Conservation (phyloP, 2,797 vertebrate species). For the Ctenopoma kingsleyae region DNA sequence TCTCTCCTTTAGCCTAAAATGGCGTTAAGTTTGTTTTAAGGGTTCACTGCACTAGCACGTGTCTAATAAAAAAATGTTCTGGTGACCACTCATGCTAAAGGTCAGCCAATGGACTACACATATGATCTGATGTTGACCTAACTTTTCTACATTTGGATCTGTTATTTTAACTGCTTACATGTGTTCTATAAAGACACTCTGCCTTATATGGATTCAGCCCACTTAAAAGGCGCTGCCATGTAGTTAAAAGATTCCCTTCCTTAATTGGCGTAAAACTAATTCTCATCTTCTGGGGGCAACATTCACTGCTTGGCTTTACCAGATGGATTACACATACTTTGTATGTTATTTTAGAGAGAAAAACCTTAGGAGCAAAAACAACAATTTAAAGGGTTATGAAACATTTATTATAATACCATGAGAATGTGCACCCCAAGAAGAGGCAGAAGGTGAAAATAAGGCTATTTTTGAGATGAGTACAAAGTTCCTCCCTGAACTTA, state of each 20-base stretch:
- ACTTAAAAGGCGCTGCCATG: conserved; percentile 22
- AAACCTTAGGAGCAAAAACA: conserved; percentile 11
- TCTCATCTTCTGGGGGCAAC: conserved; percentile 45
- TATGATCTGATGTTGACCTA: background rate
- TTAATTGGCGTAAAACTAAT: conserved; percentile 47
- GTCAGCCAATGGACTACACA: background rate
- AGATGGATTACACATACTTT: conserved; percentile 50
- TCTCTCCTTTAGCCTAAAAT: conserved; percentile 12
- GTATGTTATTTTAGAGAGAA: conserved; percentile 15
- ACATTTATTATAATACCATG: background rate
- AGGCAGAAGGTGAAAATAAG: conserved; percentile 16
- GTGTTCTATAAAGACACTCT: conserved; percentile 7
- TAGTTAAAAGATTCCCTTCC: conserved; percentile 45
- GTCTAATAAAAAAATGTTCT: conserved; percentile 1
- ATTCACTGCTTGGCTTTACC: conserved; percentile 39
- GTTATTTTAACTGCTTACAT: background rate
- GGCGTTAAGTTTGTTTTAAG: conserved; percentile 17
- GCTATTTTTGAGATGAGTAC: background rate
- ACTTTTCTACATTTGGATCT: conserved; percentile 1
- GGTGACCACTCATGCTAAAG: conserved; percentile 10
- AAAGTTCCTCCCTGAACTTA: conserved; percentile 6
- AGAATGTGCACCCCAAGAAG: background rate
- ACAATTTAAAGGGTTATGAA: conserved; percentile 1
- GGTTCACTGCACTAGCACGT: conserved; percentile 12
- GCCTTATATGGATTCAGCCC: conserved; percentile 32